phyloP scores from a whole-genome alignment of 2,888 invertebrate species.

The Hartigia nigra region DNA sequence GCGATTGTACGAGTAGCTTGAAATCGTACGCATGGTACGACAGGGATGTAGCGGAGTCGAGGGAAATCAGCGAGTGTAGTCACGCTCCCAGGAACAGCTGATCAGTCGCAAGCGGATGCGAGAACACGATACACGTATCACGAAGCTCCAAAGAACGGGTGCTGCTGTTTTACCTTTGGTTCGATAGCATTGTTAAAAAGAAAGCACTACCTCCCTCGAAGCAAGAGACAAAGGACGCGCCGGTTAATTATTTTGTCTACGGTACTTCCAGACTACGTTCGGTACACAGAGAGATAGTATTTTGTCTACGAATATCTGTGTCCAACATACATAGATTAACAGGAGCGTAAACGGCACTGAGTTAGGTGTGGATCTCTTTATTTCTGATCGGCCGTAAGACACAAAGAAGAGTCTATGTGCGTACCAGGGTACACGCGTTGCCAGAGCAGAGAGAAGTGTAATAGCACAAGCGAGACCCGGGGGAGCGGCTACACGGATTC shows the following conservation, averaged over 20 bases:
- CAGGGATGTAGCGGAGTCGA: neutral
- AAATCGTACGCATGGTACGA: neutral
- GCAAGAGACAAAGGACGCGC: neutral
- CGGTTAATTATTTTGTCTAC: neutral
- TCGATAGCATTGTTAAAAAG: neutral
- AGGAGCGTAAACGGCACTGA: neutral
- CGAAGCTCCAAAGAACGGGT: neutral
- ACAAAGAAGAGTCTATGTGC: conserved; percentile 29
- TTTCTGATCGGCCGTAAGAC: neutral
- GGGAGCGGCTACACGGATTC: conserved; percentile 26
- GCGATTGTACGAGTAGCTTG: neutral
- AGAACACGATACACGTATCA: neutral
- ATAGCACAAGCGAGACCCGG: conserved; percentile 17
- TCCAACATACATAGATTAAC: neutral
- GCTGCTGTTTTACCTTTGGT: neutral
- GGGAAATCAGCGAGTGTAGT: conserved; percentile 1
- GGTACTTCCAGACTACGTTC: neutral
- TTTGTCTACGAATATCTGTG: neutral
- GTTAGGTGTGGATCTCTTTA: neutral
- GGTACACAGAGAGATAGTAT: neutral
- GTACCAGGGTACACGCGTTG: conserved; percentile 29
- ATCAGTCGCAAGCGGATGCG: conserved; percentile 12
- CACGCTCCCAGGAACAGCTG: conserved; percentile 20
- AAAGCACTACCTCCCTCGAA: neutral
- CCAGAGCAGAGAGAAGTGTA: conserved; percentile 32